A percentile compares a stretch with the other conserved stretches of the same genome.
Conservation (phyloP, 2,113 vertebrate species). For the Archocentrus centrarchus region DNA sequence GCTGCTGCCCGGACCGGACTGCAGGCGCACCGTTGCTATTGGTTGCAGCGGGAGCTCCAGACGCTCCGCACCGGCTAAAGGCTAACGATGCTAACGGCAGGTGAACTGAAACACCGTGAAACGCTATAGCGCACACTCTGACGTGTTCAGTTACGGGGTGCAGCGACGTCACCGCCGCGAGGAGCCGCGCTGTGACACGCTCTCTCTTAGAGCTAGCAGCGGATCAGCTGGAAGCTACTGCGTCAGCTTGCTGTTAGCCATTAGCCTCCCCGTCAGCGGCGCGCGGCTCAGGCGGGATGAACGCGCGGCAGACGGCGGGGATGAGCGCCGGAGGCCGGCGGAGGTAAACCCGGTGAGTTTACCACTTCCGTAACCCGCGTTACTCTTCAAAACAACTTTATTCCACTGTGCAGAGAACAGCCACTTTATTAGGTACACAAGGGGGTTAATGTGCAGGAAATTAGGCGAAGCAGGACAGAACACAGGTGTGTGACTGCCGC, state of each 20-base stretch:
- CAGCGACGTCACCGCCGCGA: background rate
- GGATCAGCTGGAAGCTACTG: background rate
- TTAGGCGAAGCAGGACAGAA: too few relatives aligned
- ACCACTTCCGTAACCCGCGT: background rate
- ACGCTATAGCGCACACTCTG: background rate
- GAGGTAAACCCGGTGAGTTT: background rate
- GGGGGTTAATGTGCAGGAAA: too few relatives aligned
- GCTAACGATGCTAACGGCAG: constrained; percentile 19
- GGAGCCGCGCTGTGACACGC: background rate
- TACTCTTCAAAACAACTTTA: background rate
- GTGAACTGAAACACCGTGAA: background rate
- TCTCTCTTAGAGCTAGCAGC: background rate
- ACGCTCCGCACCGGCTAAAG: background rate
- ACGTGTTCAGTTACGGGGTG: background rate
- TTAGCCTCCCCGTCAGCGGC: background rate
- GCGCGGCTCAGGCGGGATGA: background rate
- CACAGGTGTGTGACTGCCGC: too few relatives aligned
- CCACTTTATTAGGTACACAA: too few relatives aligned
- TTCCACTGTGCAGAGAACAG: background rate
- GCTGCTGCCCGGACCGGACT: constrained; percentile 32
- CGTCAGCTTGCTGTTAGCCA: background rate
- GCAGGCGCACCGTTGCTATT: constrained; percentile 49
- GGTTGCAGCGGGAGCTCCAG: constrained; percentile 15
- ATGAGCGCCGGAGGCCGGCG: background rate
- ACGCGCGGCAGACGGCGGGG: background rate